Base-by-base conservation (phyloP, 1,140 invertebrate genomes). In the Odontomachus brunneus region DNA sequence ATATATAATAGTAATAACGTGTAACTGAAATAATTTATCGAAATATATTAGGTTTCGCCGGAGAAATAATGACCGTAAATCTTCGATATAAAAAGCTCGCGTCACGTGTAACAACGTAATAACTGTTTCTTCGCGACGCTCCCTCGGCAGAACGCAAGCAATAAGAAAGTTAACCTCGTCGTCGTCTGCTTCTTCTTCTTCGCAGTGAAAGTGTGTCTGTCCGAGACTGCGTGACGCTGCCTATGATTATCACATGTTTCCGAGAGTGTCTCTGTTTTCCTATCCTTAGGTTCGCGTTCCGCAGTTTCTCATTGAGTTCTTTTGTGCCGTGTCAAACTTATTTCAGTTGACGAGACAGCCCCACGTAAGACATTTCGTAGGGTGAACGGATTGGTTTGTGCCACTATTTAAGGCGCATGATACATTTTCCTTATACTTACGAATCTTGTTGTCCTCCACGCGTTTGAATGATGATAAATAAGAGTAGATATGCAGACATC, bases 231-330 rank as follows among this genome's bases (percentile, higher is more conserved):
- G n/a, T 48, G 75, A 80, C 75, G 75, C 75, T 38, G 65, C 57
- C 75, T 80, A 80, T 71, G 75, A 80, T 80, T 80, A 80, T 78
- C 75, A 69, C 29, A 3, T 55, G 63, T 69, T 55, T 80, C 33
- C 65, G 38, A 66, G 65, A 24, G 22, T 44, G 63, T 55, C 19
- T 78, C 15, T 19, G n/a, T 67, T 49, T 55, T 14, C 11, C 12
- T 78, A 69, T 69, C 33, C 49, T 69, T 78, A 55, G 38, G 63
- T 57, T 71, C 44, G 33, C 38, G 22, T 80, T 44, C 57, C 75
- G 33, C 69, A 55, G n/a, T 55, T 57, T 71, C 75, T 80, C 65
- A 33, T 80, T 48, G 53, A 51, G 33, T 57, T 51, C 51, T 26
- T 59, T 57, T 19, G 19, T 24, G 17, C 14, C 17, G 26, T 26